Conservation (phyloP, 2,888 invertebrate genomes). For the Cephalotes varians region DNA sequence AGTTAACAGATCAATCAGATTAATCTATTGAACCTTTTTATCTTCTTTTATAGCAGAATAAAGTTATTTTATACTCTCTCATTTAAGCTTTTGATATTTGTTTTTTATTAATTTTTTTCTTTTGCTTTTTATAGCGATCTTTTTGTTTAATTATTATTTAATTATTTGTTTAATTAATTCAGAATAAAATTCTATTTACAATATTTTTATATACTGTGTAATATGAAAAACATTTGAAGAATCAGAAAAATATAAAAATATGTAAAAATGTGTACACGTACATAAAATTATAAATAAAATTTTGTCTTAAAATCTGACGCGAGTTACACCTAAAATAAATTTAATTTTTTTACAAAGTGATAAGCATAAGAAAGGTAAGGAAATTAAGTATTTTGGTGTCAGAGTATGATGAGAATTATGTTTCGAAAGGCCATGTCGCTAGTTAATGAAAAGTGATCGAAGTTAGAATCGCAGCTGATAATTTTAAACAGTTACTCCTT, state of each 20-base stretch:
- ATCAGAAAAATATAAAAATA: background rate
- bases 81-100: background rate
- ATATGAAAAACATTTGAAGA: background rate
- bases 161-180: background rate
- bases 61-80: background rate
- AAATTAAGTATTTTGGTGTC: background rate
- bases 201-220: background rate
- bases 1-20: background rate
- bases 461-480: slow-evolving; percentile 58
- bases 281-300: background rate
- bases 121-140: background rate
- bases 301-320: background rate
- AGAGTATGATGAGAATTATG: background rate
- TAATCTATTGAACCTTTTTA: background rate
- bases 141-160: background rate
- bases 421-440: background rate
- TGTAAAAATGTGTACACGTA: background rate
- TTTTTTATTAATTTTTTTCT: background rate
- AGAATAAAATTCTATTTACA: background rate
- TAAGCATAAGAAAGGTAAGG: background rate
- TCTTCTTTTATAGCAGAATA: background rate
- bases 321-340: background rate
- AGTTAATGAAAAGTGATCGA: slow-evolving; percentile 2
- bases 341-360: background rate
- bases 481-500: slow-evolving; percentile 65